These are phyloP conservation scores for Zapus hudsonius DNA, from an alignment of 2,113 vertebrate genomes.

Conservation along the genomic window DNA sequence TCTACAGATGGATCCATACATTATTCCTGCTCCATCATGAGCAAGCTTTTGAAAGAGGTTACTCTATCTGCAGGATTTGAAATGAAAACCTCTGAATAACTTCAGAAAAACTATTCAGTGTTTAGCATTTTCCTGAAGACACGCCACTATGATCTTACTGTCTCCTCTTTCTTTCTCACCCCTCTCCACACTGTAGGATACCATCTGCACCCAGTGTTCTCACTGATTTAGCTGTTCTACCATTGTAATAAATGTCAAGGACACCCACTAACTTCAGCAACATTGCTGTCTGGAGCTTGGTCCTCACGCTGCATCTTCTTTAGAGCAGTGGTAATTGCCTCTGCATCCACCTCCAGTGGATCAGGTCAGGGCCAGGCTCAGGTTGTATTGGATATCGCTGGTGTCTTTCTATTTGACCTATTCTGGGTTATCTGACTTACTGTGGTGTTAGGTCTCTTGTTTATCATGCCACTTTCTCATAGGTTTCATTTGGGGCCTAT, in stretches of 20 bases:
- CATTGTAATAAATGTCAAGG: not conserved
- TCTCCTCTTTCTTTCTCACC: not conserved
- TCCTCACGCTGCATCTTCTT: not conserved
- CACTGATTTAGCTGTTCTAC: not conserved
- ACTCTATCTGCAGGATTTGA: not conserved
- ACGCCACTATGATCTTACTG: not conserved
- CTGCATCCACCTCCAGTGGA: not conserved
- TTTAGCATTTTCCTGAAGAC: not conserved
- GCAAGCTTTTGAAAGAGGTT: not conserved
- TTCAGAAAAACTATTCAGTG: not conserved
- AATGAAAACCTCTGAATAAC: not conserved
- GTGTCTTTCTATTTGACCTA: too few relatives aligned
- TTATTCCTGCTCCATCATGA: too few relatives aligned
- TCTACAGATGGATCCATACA: too few relatives aligned
- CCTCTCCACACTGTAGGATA: too few relatives aligned
- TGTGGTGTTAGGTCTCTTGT: too few relatives aligned
- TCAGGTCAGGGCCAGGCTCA: not conserved
- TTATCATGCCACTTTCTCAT: too few relatives aligned
- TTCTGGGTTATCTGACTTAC: too few relatives aligned
- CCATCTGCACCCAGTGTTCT: too few relatives aligned
- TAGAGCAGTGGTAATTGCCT: too few relatives aligned
- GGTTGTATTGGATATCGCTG: too few relatives aligned
- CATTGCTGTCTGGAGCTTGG: not conserved
- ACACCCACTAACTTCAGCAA: not conserved
- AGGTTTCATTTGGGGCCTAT: too few relatives aligned